Evolutionary conservation across 2,888 invertebrate genomes (phyloP), one percentile per base, ranked within the genome.

Genomic region (Heliconius ethilla): DNA sequence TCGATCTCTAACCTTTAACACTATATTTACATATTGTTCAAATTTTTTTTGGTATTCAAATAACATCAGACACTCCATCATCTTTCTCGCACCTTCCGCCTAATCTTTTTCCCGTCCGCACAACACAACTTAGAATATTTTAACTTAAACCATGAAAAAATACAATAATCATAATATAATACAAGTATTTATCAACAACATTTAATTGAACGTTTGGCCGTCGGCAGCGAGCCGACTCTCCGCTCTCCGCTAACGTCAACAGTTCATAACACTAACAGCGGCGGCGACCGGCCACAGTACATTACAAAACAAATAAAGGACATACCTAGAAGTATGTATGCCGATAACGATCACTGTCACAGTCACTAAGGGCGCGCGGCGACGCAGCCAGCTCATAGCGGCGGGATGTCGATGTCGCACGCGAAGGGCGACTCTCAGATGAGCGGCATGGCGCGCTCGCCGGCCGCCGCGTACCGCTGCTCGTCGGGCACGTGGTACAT

Each of bases 401-500:
- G 96, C 92, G 96, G 90, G 95, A 95, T 91, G 92, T 93, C 91
- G 92, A 95, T 93, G 92, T 95, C 92, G 95, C 95, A 95, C 95
- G 96, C 95, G 94, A 96, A 95, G 89, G 95, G 95, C 90, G 95
- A 95, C 84, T 96, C 95, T 91, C 96, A 95, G 95, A 96, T 95
- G 90, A 96, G 96, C 89, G 95, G 95, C 91, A 95, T 93, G 80
- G 95, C 95, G 83, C 96, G 96, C 88, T 96, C 97, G 84, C 88
- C 88, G 83, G 94, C 94, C 76, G 95, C 94, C 83, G 94, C 95
- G 93, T 92, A 96, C 89, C 95, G 95, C 89, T 95, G 95, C 90
- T 95, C 95, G 83, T 96, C 96, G 66, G 96, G 96, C 89, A 96
- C 94, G 89, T 96, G 96, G 90, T 96, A 96, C 96, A 96, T 95